Evolutionary conservation across 35 echinoderm and acorn worm genomes (phyloP).

Genomic region (Apostichopus parvimensis): DNA sequence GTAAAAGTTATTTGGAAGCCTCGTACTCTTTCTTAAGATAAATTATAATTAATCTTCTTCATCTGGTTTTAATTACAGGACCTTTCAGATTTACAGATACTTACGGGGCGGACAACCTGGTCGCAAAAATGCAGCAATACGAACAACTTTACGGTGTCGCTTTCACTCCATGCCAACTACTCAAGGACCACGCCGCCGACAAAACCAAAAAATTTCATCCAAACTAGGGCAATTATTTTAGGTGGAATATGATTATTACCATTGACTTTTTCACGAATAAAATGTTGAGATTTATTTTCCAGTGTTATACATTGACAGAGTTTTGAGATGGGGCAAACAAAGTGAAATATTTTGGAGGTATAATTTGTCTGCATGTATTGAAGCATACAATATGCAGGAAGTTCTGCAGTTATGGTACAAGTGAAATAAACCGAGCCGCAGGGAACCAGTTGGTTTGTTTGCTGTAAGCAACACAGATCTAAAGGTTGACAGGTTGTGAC

Average conservation of each 20-base stretch:
- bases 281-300: constrained; percentile 2
- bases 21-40: no score
- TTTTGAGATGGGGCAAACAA: neutral
- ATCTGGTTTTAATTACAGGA: constrained; percentile 46
- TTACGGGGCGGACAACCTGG: constrained; percentile 85
- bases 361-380: no score
- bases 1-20: no score
- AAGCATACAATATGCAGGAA: no score
- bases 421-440: no score
- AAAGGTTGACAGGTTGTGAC: no score
- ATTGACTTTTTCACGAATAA: neutral
- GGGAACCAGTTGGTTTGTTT: no score
- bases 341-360: no score
- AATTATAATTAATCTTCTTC: neutral
- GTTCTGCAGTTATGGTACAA: no score
- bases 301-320: constrained; percentile 17
- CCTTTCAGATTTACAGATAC: constrained; percentile 94
- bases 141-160: constrained; percentile 60
- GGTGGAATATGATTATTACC: neutral
- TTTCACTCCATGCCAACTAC: constrained; percentile 88
- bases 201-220: constrained; percentile 82
- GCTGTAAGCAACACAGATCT: no score
- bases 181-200: constrained; percentile 91
- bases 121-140: constrained; percentile 80
- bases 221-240: constrained; percentile 28